These are phyloP conservation scores for Phrixothrix hirtus DNA, from an alignment of 2,888 invertebrate genomes.

Conservation along the genomic window DNA sequence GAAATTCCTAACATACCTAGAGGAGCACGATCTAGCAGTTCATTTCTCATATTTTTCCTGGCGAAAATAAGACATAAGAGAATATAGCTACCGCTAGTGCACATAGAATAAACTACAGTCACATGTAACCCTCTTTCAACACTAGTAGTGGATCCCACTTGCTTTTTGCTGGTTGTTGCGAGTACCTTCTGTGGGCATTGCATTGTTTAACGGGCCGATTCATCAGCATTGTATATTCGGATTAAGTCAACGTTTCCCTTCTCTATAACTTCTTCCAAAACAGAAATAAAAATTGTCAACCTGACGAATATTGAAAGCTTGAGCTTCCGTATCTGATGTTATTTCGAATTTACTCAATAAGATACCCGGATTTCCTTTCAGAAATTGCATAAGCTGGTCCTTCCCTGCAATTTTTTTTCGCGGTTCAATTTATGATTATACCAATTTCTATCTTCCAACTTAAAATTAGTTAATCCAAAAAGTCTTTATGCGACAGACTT, in stretches of 20 bases:
- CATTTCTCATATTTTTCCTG: slow-evolving; percentile 35
- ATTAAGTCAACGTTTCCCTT: slow-evolving; percentile 30
- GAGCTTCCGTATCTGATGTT: slow-evolving; percentile 26
- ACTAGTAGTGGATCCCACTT: slow-evolving; percentile 47
- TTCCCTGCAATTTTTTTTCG: neutral
- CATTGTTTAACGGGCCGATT: slow-evolving; percentile 50
- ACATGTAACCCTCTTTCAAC: slow-evolving; percentile 41
- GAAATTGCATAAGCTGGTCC: neutral
- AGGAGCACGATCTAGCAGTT: slow-evolving; percentile 45
- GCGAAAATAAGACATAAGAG: slow-evolving; percentile 49
- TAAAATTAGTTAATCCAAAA: neutral
- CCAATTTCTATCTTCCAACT: neutral
- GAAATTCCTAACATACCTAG: slow-evolving; percentile 32
- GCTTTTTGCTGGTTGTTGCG: slow-evolving; percentile 36
- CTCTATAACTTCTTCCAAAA: neutral
- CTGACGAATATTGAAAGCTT: slow-evolving; percentile 26
- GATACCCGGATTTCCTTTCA: slow-evolving; percentile 2
- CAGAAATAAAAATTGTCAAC: slow-evolving; percentile 31
- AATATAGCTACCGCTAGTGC: slow-evolving; percentile 37
- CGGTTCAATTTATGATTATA: neutral
- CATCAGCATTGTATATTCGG: slow-evolving; percentile 47
- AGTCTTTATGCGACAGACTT: neutral
- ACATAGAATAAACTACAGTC: slow-evolving; percentile 41
- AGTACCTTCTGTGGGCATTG: slow-evolving; percentile 38
- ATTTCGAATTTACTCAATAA: slow-evolving; percentile 25